These are phyloP conservation scores for Tigriopus californicus DNA, from an alignment of 2,888 invertebrate species.

Conservation along the genomic window DNA sequence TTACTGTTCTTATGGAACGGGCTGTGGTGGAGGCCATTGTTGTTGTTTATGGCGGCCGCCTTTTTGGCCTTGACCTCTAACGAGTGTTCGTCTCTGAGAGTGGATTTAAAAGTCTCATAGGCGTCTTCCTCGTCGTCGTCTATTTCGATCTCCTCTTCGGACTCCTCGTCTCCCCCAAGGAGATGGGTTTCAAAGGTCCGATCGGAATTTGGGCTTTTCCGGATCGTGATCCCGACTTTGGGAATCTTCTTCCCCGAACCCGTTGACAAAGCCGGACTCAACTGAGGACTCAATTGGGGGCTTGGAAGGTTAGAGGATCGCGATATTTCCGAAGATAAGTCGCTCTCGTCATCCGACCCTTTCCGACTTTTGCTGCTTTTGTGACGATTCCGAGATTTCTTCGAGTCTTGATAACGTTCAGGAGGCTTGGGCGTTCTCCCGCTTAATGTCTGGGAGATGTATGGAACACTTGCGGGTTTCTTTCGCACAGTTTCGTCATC, in stretches of 20 bases:
- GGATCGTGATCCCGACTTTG: slow-evolving; percentile 14
- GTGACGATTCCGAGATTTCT: background rate
- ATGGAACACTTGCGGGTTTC: background rate
- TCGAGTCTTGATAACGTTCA: slow-evolving; percentile 11
- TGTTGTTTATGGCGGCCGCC: too few species aligned
- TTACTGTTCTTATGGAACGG: too few species aligned
- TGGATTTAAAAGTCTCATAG: background rate
- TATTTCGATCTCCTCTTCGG: background rate
- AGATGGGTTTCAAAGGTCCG: slow-evolving; percentile 9
- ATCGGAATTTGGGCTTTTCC: slow-evolving; percentile 13
- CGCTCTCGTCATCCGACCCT: background rate
- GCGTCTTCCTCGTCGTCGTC: slow-evolving; percentile 1
- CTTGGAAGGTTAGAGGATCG: background rate
- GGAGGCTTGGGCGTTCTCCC: slow-evolving; percentile 15
- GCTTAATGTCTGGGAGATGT: background rate
- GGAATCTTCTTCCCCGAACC: background rate
- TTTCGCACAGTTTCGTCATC: background rate
- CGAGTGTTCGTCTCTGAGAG: too few species aligned
- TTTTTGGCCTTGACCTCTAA: too few species aligned
- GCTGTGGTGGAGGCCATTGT: too few species aligned
- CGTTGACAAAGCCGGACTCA: background rate
- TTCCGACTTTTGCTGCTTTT: background rate
- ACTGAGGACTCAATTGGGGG: background rate
- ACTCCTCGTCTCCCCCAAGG: background rate
- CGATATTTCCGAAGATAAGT: background rate